These are phyloP conservation scores for Druon quercuslanigerum DNA, from an alignment of 1,140 invertebrate genomes.

Conservation along the genomic window DNA sequence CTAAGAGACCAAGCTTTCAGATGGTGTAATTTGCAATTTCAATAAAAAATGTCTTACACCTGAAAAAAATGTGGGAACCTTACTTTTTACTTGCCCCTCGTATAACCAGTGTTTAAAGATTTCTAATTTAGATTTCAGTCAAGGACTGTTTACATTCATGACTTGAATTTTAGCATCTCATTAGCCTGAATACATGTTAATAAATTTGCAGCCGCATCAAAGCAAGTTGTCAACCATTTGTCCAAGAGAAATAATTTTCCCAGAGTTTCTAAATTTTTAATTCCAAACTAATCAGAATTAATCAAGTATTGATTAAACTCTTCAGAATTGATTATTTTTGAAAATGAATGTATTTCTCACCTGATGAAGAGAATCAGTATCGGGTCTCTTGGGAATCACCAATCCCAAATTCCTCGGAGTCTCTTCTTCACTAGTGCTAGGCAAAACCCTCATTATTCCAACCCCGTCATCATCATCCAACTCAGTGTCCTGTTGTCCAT, in stretches of 20 bases:
- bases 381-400: constrained; percentile 42
- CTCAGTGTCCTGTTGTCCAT: constrained; percentile 59
- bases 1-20: no score
- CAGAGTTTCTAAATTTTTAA: no score
- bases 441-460: constrained; percentile 66
- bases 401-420: constrained; percentile 56
- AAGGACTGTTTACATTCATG: constrained; percentile 16
- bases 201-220: not conserved
- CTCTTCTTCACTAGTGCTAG: constrained; percentile 70
- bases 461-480: constrained; percentile 63
- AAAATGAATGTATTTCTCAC: constrained; percentile 47
- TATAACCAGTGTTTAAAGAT: not conserved
- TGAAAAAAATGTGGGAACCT: no score
- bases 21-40: no score
- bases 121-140: constrained; percentile 8
- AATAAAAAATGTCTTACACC: no score
- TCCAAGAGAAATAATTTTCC: not conserved
- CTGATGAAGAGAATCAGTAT: constrained; percentile 62
- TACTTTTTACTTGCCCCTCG: no score
- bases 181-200: constrained; percentile 1
- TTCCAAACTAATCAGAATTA: not conserved
- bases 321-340: no score
- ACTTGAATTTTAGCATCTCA: constrained; percentile 9
- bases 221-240: not conserved
- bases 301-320: not conserved